Base-by-base conservation (phyloP, 2,113 vertebrate species). In the Sus scrofa region DNA sequence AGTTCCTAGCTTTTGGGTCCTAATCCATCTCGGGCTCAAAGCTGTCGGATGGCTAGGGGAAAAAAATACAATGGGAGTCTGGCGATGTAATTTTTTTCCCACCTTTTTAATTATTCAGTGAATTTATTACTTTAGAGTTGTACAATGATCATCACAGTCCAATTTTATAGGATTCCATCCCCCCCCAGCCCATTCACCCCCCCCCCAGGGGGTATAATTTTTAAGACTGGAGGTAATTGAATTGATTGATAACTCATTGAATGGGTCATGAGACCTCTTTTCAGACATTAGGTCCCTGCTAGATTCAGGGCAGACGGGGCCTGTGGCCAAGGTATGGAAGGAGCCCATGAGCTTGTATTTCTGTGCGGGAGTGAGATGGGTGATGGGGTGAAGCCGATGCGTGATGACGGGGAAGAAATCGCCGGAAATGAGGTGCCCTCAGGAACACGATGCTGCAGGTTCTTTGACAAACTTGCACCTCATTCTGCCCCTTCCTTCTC, bases 391-490 rank as follows among this genome's bases (percentile, higher is more conserved):
- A 54, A 34, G 79, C 16, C n/a, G 10, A 26, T 27, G 30, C 12
- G 26, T 22, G 12, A 34, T 3, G 10, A 30, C 50, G 58, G 20
- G 44, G 44, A 67, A 54, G 1, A 10, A 11, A 58, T 44, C 19
- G 14, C 67, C 7, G 4, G 11, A 26, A 7, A 24, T 2, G 11
- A 67, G 27, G 54, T 3, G 2, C 4, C 4, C 37, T 39, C 16
- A 0, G 0, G n/a, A 71, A 13, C 1, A 19, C 1, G 7, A 0
- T 15, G 3, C 62, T 24, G 6, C 34, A 3, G 1, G 14, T 44
- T 6, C 11, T 67, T 3, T 44, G 3, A 10, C 20, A 60, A 30
- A 24, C 32, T 0, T 10, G 60, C 7, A 7, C 6, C 68, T 75
- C 74, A 22, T 68, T 18, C 74, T 73, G n/a, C 8, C 52, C 32